These are phyloP conservation scores for Thereva nobilitata DNA, from an alignment of 2,888 invertebrate genomes.

Conservation along the genomic window DNA sequence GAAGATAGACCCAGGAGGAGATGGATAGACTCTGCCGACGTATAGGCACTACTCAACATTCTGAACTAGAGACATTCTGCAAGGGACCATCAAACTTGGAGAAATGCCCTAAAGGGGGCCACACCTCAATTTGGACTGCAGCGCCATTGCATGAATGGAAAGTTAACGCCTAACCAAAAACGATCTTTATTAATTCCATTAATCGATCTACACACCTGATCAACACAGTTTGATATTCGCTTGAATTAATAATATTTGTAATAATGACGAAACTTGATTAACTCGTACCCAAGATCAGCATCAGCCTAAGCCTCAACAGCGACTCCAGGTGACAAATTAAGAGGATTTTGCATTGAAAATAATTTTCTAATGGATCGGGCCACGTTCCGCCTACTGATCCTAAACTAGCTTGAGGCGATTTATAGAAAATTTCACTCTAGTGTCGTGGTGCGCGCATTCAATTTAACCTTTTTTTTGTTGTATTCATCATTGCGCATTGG, in stretches of 20 bases:
- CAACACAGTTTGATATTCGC: slow-evolving; percentile 19
- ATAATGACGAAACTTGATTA: slow-evolving; percentile 1
- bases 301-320: neutral
- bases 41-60: too few species aligned
- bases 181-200: neutral
- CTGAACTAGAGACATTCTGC: too few species aligned
- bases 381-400: slow-evolving; percentile 38
- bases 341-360: slow-evolving; percentile 40
- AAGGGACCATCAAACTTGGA: too few species aligned
- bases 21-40: too few species aligned
- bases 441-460: neutral
- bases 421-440: slow-evolving; percentile 27
- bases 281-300: slow-evolving; percentile 11
- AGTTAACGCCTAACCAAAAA: too few species aligned
- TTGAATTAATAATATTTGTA: neutral
- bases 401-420: slow-evolving; percentile 9
- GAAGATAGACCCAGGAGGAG: too few species aligned
- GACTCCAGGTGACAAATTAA: slow-evolving; percentile 40
- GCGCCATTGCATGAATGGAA: too few species aligned
- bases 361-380: slow-evolving; percentile 17
- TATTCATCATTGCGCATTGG: neutral
- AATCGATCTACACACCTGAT: neutral
- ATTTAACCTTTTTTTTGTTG: neutral
- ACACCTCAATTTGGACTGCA: too few species aligned
- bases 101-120: too few species aligned